phyloP scores from a whole-genome alignment of 2,797 vertebrate species.

The Pristis pectinata region DNA sequence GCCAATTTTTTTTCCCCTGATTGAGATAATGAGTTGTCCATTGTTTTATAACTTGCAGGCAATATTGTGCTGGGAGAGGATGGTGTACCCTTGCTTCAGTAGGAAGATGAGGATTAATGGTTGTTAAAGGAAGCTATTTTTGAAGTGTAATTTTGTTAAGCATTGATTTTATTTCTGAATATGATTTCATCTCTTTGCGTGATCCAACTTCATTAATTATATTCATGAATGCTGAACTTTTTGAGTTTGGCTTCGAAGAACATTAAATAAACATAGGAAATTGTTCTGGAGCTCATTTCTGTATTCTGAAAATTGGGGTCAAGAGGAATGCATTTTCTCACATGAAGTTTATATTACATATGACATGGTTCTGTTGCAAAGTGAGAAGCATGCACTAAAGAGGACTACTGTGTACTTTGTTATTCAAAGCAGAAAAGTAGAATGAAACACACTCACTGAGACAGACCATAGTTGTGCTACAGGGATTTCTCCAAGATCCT shows the following conservation, averaged over 20 bases:
- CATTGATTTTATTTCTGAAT: neutral
- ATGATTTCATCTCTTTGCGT: neutral
- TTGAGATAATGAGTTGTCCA: neutral
- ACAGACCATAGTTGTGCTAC: neutral
- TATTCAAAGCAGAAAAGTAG: neutral
- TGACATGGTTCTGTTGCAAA: neutral
- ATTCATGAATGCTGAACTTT: constrained; percentile 2
- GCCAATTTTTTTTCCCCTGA: neutral
- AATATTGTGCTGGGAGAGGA: neutral
- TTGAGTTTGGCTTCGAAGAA: neutral
- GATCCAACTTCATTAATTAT: constrained; percentile 2
- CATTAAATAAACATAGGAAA: neutral
- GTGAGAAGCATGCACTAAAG: neutral
- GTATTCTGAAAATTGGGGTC: neutral
- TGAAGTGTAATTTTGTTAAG: constrained; percentile 1
- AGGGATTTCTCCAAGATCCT: neutral
- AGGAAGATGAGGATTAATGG: neutral
- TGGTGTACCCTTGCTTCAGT: neutral
- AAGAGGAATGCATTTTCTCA: neutral
- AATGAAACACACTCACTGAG: neutral
- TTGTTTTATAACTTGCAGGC: neutral
- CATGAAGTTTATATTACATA: neutral
- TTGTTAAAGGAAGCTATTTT: neutral
- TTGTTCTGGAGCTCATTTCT: neutral
- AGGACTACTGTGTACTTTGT: neutral